Evolutionary conservation across 1,140 invertebrate genomes (phyloP), one percentile per base, ranked within the genome.

Genomic region (Hesperophylax magnus): DNA sequence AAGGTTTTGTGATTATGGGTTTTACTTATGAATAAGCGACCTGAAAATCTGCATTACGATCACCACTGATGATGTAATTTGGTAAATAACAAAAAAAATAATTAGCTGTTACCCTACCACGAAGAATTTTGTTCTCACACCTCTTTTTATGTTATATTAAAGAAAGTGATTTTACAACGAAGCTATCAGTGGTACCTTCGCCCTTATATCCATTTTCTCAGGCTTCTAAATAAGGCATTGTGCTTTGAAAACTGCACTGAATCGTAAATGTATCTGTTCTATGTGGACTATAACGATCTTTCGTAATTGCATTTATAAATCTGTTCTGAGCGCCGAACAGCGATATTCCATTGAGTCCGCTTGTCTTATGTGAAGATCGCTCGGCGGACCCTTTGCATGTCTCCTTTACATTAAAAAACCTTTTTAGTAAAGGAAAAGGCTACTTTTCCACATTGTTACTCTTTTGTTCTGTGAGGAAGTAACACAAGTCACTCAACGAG

Each of bases 241-340:
- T 61, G 0, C 58, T 61, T 61, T 20, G 18, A 24, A 61, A 61
- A 24, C 24, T 18, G 20, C 18, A 61, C 18, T 47, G 39, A 14
- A 14, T 47, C 39, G 9, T 47, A 47, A 47, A 47, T 47, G 9
- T 47, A 47, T 47, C 14, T 47, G 11, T 47, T 47, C 18, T 61
- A 61, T 20, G 58, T 61, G 24, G 20, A n/a, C n/a, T n/a, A n/a
- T n/a, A 22, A 24, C 58, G 58, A 24, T 61, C 18, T 65, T 31
- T 67, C 27, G 63, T 67, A 67, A 67, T 67, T 31, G 63, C 31
- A 31, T 14, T 31, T 31, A 31, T 67, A 67, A 67, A 67, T 67
- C 63, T 67, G 11, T 31, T 31, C 2, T n/a, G 24, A 15, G 31
- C 22, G 14, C 63, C 27, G 27, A 67, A 67, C 63, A 67, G 31